phyloP scores from a whole-genome alignment of 2,888 invertebrate genomes.

The Muscina levida region DNA sequence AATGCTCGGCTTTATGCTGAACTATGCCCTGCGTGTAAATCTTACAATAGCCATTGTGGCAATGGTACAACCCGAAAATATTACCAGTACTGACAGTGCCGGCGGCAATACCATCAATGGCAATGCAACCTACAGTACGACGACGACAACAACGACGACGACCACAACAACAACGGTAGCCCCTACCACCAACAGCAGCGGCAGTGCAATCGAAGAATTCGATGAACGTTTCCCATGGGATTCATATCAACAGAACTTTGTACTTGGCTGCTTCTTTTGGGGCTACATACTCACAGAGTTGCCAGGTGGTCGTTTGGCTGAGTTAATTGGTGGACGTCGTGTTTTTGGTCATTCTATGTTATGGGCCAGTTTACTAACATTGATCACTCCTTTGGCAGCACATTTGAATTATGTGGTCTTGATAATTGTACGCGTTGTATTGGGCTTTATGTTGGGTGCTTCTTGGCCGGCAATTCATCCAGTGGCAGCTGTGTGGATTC shows the following conservation, averaged over 20 bases:
- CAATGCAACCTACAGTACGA: constrained; percentile 42
- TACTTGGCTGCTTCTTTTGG: constrained; percentile 94
- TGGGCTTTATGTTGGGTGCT: constrained; percentile 90
- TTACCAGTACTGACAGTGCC: constrained; percentile 30
- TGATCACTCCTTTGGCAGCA: constrained; percentile 90
- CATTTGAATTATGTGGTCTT: constrained; percentile 85
- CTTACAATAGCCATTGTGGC: constrained; percentile 92
- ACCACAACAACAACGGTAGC: constrained; percentile 50
- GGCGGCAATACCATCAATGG: constrained; percentile 14
- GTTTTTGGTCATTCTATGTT: constrained; percentile 94
- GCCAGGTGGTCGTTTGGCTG: constrained; percentile 92
- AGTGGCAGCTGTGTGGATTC: constrained; percentile 96
- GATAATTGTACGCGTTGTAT: constrained; percentile 86
- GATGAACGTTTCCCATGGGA: constrained; percentile 87
- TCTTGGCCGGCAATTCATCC: constrained; percentile 97
- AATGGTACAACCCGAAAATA: constrained; percentile 82
- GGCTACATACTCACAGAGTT: constrained; percentile 94
- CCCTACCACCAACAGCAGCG: constrained; percentile 31
- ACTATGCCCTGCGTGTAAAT: constrained; percentile 93
- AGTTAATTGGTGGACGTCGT: constrained; percentile 89
- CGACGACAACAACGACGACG: constrained; percentile 49
- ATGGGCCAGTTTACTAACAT: constrained; percentile 88
- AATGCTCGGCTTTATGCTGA: constrained; percentile 92
- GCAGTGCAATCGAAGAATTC: constrained; percentile 55
- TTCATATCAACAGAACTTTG: constrained; percentile 88